Conservation (phyloP, 2,888 invertebrate species). For the Leucoptera coffeella region DNA sequence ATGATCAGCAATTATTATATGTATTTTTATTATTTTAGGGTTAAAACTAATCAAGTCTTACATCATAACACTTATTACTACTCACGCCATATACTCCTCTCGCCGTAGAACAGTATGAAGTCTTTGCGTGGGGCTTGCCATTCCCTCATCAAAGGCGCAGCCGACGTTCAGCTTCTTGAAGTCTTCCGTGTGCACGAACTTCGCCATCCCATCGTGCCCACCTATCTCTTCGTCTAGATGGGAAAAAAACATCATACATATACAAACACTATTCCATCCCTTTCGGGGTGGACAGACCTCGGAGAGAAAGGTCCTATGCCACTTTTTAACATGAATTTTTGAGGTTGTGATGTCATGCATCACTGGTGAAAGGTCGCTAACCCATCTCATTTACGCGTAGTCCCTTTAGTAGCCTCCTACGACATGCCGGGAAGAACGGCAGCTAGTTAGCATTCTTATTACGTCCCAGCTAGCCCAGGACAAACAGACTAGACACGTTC, state of each 20-base stretch:
- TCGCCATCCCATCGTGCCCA: conserved; percentile 73
- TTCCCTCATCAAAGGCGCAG: conserved; percentile 84
- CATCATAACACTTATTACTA: conserved; percentile 9
- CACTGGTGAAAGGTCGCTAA: too few relatives aligned
- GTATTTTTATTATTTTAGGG: background rate
- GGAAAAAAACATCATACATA: background rate
- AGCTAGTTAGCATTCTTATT: too few relatives aligned
- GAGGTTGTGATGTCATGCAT: too few relatives aligned
- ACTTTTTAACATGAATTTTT: too few relatives aligned
- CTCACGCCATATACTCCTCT: conserved; percentile 81
- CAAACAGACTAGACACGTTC: too few relatives aligned
- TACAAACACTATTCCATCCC: background rate
- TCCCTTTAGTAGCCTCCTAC: too few relatives aligned
- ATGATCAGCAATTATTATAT: too few relatives aligned
- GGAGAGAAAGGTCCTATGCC: too few relatives aligned
- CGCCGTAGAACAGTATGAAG: conserved; percentile 66
- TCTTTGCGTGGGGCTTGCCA: conserved; percentile 63
- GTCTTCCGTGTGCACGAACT: conserved; percentile 65
- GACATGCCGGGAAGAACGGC: too few relatives aligned
- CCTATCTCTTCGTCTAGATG: conserved; percentile 82
- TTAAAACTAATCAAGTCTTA: background rate
- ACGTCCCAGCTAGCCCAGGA: too few relatives aligned
- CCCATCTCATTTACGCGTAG: too few relatives aligned
- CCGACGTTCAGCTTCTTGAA: conserved; percentile 76
- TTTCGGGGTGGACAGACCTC: background rate